A percentile compares a stretch with the other conserved stretches of the same genome.
Conservation (phyloP, 2,888 invertebrate genomes). For the Phoenoteleia sp. region DNA sequence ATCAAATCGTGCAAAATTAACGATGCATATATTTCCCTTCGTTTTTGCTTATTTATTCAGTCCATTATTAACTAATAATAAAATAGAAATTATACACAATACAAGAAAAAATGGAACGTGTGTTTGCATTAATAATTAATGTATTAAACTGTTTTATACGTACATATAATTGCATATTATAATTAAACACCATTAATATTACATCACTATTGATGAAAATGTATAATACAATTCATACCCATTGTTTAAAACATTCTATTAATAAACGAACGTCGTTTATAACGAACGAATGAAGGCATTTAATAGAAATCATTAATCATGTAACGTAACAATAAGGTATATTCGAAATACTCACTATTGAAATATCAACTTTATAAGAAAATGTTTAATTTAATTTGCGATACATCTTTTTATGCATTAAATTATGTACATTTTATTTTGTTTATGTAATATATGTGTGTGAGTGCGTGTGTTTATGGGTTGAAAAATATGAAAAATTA, state of each 20-base stretch:
- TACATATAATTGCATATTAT: constrained; percentile 28
- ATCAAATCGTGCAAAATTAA: no score
- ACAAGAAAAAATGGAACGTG: neutral
- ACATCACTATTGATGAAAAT: neutral
- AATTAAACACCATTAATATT: neutral
- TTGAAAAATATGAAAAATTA: no score
- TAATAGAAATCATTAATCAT: constrained; percentile 22
- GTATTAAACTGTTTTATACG: neutral
- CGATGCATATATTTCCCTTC: no score
- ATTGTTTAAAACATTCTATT: constrained; percentile 19
- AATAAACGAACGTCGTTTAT: constrained; percentile 30
- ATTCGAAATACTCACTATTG: constrained; percentile 4
- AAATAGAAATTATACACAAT: no score
- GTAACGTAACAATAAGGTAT: constrained; percentile 7
- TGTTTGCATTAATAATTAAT: constrained; percentile 11
- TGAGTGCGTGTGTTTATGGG: no score
- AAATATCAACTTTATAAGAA: neutral
- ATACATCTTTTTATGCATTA: no score
- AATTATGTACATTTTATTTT: no score
- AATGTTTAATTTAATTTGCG: no score
- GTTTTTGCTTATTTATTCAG: no score
- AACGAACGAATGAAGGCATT: neutral
- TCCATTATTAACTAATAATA: no score
- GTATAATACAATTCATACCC: constrained; percentile 4
- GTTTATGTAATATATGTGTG: no score